Evolutionary conservation across 2,888 invertebrate genomes (phyloP).

Genomic region (Aquatica leii): DNA sequence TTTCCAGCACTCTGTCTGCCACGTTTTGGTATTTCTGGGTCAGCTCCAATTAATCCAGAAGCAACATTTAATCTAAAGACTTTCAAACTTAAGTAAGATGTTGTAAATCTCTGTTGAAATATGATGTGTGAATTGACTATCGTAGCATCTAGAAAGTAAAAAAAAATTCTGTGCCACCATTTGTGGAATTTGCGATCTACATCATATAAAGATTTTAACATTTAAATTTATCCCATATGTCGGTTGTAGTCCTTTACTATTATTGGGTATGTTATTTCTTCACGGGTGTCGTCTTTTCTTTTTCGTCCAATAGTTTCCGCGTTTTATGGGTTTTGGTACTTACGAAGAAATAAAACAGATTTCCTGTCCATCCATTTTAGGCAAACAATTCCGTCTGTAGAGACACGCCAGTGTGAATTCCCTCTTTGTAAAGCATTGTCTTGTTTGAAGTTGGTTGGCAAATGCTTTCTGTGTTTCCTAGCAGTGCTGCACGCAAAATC

Average conservation of each 20-base stretch:
- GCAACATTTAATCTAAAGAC: constrained; percentile 14
- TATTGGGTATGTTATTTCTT: too few species aligned
- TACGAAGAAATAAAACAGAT: too few species aligned
- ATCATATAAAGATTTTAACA: constrained; percentile 36
- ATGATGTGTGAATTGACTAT: constrained; percentile 33
- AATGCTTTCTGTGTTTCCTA: too few species aligned
- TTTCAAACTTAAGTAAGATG: constrained; percentile 28
- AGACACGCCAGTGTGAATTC: too few species aligned
- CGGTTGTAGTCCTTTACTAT: constrained; percentile 39
- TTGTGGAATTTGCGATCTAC: constrained; percentile 34
- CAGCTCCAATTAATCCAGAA: constrained; percentile 10
- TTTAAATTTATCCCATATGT: constrained; percentile 39
- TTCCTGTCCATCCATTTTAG: too few species aligned
- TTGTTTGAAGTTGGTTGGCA: too few species aligned
- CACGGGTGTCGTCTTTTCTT: too few species aligned
- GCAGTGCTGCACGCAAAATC: too few species aligned
- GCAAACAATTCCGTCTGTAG: too few species aligned
- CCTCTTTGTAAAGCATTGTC: too few species aligned
- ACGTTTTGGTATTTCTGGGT: background rate
- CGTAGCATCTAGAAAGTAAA: constrained; percentile 24
- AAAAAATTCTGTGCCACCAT: constrained; percentile 38
- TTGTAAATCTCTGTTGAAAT: constrained; percentile 25
- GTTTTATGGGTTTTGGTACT: background rate
- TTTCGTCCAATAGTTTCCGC: too few species aligned
- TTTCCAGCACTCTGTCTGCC: constrained; percentile 4